Base-by-base conservation (phyloP, 1,140 invertebrate genomes). In the Brachionus koreanus region DNA sequence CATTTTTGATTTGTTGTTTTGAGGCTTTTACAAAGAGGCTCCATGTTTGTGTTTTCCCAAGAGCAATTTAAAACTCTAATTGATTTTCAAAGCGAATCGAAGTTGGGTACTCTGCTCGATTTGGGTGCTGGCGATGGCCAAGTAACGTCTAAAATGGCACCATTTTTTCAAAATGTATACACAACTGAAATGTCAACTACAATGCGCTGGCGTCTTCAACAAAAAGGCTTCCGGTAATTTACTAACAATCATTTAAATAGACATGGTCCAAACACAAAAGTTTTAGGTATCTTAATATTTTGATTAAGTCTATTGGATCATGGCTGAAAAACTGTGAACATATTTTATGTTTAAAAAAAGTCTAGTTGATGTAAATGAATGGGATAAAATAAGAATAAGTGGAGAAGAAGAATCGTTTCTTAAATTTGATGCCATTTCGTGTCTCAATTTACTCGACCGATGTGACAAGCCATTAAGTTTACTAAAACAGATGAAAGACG, bases 101-200 rank as follows among this genome's bases (percentile, higher is more conserved):
- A 85, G 43, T 83, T 85, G 75, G 86, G 86, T 86, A 89, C 85
- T 7, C 84, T 97, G 43, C 88, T 96, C 69, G 95, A 97, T 89
- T 88, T 97, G 46, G 95, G 95, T 49, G 95, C 95, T 7, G 95
- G 95, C 1, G 95, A 97, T 89, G 95, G 95, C 5, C 91, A 92
- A 83, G 94, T 95, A 2, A 97, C 95, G 25, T 88, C 91, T 16
- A 90, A 92, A 69, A 91, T 96, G 85, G 90, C 91, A 0, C 87
- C 90, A 33, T 87, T 88, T 83, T 92, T 93, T 83, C 85, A 90
- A 16, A 87, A 90, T 19, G 91, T 93, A 29, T 94, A 93, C 86
- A 93, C 92, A 52, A 97, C 95, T 0, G 95, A 97, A 89, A 92
- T 95, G 83, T 96, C 94, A 0, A 87, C 88, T 0, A 91, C 93